These are phyloP conservation scores for Pseudeuparius sepicola DNA, from an alignment of 2,888 invertebrate genomes.

Conservation along the genomic window DNA sequence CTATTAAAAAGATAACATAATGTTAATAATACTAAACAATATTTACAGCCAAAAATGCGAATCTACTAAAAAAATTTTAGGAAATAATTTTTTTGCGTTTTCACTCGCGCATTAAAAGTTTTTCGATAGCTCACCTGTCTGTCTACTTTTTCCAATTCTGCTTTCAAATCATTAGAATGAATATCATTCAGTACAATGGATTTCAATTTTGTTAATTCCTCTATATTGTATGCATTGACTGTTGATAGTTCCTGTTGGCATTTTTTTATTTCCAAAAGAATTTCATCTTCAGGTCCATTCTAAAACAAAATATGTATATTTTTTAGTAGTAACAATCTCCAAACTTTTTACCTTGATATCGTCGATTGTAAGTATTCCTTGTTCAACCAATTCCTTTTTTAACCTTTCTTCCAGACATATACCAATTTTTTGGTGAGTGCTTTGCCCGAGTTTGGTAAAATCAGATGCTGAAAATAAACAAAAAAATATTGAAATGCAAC, in stretches of 20 bases:
- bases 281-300: conserved; percentile 69
- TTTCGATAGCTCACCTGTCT: no score
- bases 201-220: conserved; percentile 34
- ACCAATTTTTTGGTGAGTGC: conserved; percentile 37
- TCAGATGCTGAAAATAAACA: conserved; percentile 30
- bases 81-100: no score
- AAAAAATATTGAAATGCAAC: conserved; percentile 6
- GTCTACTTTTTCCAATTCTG: conserved; percentile 36
- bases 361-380: conserved; percentile 51
- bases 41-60: not conserved
- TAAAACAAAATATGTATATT: conserved; percentile 17
- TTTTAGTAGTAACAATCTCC: conserved; percentile 7
- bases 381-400: conserved; percentile 76
- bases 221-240: conserved; percentile 66
- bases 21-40: not conserved
- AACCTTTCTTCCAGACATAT: conserved; percentile 75
- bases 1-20: conserved; percentile 1
- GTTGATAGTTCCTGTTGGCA: conserved; percentile 74
- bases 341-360: not conserved
- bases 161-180: conserved; percentile 34
- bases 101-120: no score
- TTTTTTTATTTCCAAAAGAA: conserved; percentile 75
- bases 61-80: no score
- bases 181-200: conserved; percentile 33
- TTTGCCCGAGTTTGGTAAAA: conserved; percentile 25